Base-by-base conservation (phyloP, 2,797 vertebrate genomes). In the Meda fulgida region DNA sequence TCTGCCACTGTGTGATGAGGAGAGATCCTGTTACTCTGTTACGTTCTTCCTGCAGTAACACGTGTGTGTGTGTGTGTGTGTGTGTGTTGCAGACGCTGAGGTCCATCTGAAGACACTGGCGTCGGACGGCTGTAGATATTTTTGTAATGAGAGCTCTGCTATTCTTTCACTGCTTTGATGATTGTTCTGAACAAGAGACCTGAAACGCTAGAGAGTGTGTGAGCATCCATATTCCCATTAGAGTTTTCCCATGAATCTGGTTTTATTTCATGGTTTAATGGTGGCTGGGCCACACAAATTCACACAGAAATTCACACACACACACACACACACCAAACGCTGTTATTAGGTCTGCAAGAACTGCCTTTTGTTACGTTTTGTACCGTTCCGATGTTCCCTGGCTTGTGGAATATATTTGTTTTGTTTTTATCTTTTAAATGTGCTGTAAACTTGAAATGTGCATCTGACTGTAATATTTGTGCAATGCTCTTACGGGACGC, bases 381-480 rank as follows among this genome's bases (percentile, higher is more conserved):
- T 84, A 70, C 0, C 6, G 73, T 79, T 70, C 29, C 65, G 23
- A 84, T 51, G 67, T 84, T 86, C 40, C 16, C 77, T 67, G 71
- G 84, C 48, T 79, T 23, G 29, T 71, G 63, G 79, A 85, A 80
- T 85, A 43, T 78, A 34, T 77, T 78, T 63, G 40, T 55, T 3
- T 84, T 72, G 11, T 78, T 77, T 84, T 69, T 84, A 85, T 48
- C 29, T 87, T 86, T 87, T 89, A 87, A 80, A 78, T 46, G 83
- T 91, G 90, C 92, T 94, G 90, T 90, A 93, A 94, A 95, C 94
- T 94, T 95, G 94, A 95, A 94, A 89, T 88, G 91, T 93, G 94
- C 93, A 91, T 92, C 93, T 93, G 92, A 95, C 94, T 95, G 95
- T 94, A 94, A 89, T 90, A 90, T 85, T 88, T 90, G 72, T 91